Evolutionary conservation across 2,797 vertebrate species (phyloP), one percentile per base, ranked within the genome.

Genomic region (Kryptopterus vitreolus): DNA sequence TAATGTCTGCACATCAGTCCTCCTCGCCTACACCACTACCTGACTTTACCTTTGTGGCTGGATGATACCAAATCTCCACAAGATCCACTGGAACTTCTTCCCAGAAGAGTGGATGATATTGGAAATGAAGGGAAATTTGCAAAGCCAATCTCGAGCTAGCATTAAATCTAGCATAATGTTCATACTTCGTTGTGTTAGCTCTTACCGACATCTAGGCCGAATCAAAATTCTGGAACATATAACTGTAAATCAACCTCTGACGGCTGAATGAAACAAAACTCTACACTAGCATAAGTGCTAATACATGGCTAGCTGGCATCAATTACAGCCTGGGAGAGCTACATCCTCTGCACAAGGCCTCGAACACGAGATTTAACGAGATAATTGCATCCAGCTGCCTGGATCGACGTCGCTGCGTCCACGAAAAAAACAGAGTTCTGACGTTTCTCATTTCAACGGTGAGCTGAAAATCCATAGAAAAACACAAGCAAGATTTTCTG

Each of bases 321-420:
- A 71, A 77, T 81, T 81, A 81, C 29, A 7, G 62, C 43, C 20
- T 55, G 63, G 62, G 76, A 78, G 33, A 78, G n/a, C 65, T 69
- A 43, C 72, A 69, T 75, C 79, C 72, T 55, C 24, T 52, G 22
- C 55, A 52, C 74, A 70, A 77, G 80, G 74, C 73, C 46, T 24
- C 10, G 57, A 77, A 71, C 65, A 43, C 18, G 48, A 43, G 31
- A 63, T 71, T 50, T 69, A 82, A 69, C 52, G 18, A 61, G 43
- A 58, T 75, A 62, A 83, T 81, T 53, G 68, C n/a, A 66, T 83
- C 79, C 84, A 85, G 80, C 81, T 86, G 85, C 43, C 29, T 48
- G 11, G 53, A 76, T 62, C 59, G 43, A 59, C 24, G 31, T 63
- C 16, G 75, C 48, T 18, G 57, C 16, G 46, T 62, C 48, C 69